A percentile compares a stretch with the other conserved stretches of the same genome.
Conservation (phyloP, 2,797 vertebrate genomes). For the Tokudaia tokunoshimensis region DNA sequence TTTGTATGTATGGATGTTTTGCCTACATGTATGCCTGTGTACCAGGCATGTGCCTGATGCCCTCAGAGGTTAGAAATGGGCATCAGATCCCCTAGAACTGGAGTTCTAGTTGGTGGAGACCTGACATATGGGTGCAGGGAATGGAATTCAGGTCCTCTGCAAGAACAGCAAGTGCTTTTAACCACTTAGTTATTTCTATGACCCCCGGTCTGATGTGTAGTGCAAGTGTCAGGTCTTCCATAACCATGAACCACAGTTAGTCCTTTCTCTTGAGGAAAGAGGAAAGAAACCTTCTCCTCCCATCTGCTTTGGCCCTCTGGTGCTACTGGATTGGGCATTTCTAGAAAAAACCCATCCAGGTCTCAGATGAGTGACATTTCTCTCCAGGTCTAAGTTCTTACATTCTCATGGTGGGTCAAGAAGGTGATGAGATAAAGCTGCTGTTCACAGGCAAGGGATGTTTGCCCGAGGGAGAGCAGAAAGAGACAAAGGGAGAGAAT, state of each 20-base stretch:
- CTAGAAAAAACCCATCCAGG: background rate
- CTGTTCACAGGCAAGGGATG: background rate
- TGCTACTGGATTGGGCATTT: background rate
- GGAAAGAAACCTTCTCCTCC: background rate
- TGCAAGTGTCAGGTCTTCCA: background rate
- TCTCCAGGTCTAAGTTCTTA: no score
- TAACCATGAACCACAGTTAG: background rate
- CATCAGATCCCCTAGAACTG: background rate
- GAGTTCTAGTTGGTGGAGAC: background rate
- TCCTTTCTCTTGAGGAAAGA: background rate
- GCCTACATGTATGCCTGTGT: background rate
- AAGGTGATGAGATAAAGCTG: no score
- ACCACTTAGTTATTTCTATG: background rate
- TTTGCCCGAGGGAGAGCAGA: background rate
- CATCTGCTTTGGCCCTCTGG: background rate
- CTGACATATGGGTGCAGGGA: background rate
- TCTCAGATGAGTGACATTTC: background rate
- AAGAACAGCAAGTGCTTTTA: background rate
- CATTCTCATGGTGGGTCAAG: background rate
- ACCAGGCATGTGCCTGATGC: background rate
- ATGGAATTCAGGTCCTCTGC: background rate
- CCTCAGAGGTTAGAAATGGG: background rate
- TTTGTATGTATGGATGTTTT: no score
- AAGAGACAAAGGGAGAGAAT: background rate
- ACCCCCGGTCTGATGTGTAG: background rate